These are phyloP conservation scores for Ischnura elegans DNA, from an alignment of 2,888 invertebrate species.

Conservation along the genomic window DNA sequence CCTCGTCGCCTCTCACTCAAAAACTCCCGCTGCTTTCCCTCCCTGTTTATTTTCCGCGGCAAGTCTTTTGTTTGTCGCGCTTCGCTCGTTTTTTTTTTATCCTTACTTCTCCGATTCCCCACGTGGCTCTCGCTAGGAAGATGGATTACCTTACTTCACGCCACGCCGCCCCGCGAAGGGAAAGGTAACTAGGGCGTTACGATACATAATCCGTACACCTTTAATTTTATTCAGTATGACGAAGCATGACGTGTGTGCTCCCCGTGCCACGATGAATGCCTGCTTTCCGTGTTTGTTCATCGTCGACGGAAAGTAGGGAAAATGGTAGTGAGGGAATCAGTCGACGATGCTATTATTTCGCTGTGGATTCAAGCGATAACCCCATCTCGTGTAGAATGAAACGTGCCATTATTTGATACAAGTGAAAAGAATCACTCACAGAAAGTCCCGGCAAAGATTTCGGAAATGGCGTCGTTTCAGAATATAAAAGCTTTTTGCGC, in stretches of 20 bases:
- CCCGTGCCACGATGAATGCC: background rate
- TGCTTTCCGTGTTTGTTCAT: background rate
- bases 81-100: background rate
- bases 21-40: background rate
- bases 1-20: background rate
- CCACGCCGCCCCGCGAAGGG: background rate
- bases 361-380: background rate
- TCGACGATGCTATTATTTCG: background rate
- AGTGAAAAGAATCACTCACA: background rate
- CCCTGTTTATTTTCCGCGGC: background rate
- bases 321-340: background rate
- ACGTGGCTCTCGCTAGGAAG: background rate
- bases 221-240: background rate
- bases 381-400: background rate
- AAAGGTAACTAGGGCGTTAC: background rate
- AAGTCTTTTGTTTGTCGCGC: background rate
- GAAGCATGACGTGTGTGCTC: background rate
- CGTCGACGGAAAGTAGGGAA: background rate
- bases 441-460: background rate
- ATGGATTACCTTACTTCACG: conserved; percentile 7
- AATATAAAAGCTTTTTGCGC: too few relatives aligned
- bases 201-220: background rate
- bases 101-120: background rate
- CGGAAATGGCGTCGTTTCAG: background rate
- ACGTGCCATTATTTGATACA: background rate